Base-by-base conservation (phyloP, 92 coral and sea anemone genomes). In the Phenganax subtilis region DNA sequence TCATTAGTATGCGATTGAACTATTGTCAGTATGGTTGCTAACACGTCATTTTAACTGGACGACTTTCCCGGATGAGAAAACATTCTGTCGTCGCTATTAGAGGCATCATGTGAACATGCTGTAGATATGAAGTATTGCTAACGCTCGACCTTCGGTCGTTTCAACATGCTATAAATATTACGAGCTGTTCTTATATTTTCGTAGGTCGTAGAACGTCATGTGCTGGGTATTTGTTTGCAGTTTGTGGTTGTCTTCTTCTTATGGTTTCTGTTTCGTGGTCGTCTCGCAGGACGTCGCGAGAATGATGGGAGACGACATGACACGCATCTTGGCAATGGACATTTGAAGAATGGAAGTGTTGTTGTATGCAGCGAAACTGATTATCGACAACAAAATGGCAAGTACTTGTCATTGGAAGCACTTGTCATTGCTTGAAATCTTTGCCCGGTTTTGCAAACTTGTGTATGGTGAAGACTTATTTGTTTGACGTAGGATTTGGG, bases 201-300 rank as follows among this genome's bases (percentile, higher is more conserved):
- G 51, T 76, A 90, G 88, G 97, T 93, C 7, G 89, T 93, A 87
- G 97, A 93, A 84, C 91, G 97, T 12, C 97, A 93, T 56, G 88
- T 93, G 14, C 86, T 93, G 54, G 97, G 97, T 62, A 88, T 93
- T 64, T 91, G 89, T 71, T 85, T 93, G 2, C 96, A 93, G 71
- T 81, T 93, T 10, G 70, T 88, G 57, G 73, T 91, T 55, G 85
- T 93, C 71, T 65, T 91, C 71, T 52, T 91, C 11, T 77, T 93
- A 28, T 83, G 91, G 85, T 56, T 79, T n/a, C 78, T 93, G 79
- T 80, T 91, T 74, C 84, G 93, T 52, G 75, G 90, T n/a, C 83
- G 86, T 51, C 20, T 30, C 47, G 51, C 8, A 68, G 54, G 47
- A 37, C 47, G 47, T 37, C 47, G 73, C 52, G 47, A 68, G 52